Conservation (phyloP, 2,113 vertebrate species). For the Grantiella picta region DNA sequence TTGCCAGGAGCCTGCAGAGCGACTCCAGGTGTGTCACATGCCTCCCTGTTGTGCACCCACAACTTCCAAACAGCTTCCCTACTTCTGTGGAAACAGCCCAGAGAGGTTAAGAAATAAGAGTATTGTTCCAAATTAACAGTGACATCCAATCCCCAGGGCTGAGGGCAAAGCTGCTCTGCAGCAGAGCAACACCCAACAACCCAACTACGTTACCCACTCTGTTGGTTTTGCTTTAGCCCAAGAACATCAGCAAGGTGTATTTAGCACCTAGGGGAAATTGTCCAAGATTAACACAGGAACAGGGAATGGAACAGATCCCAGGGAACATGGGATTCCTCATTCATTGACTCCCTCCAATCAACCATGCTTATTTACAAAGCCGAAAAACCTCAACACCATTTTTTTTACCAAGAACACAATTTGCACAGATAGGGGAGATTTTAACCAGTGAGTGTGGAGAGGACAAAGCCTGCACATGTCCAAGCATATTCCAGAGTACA, state of each 20-base stretch:
- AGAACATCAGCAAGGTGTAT: too few species aligned
- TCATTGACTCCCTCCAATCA: background rate
- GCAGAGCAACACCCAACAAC: background rate
- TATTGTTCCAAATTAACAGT: background rate
- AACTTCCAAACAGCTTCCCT: background rate
- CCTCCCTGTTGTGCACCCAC: background rate
- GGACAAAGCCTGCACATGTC: background rate
- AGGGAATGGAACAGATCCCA: fast-evolving
- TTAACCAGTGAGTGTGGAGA: background rate
- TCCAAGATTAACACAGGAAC: background rate
- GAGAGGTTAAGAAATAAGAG: background rate
- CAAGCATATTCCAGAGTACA: background rate
- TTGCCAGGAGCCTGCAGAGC: fast-evolving
- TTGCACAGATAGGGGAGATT: background rate
- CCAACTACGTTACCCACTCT: fast-evolving
- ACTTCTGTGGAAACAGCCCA: background rate
- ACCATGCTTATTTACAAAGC: background rate
- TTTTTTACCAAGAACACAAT: background rate
- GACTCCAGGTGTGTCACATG: background rate
- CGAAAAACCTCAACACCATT: background rate
- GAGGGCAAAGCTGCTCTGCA: background rate
- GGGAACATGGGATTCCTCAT: background rate
- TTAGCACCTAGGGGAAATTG: too few species aligned
- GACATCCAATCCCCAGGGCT: background rate
- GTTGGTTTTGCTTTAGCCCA: too few species aligned